Base-by-base conservation (phyloP, 1,140 invertebrate species). In the Tetranychus cinnabarinus region DNA sequence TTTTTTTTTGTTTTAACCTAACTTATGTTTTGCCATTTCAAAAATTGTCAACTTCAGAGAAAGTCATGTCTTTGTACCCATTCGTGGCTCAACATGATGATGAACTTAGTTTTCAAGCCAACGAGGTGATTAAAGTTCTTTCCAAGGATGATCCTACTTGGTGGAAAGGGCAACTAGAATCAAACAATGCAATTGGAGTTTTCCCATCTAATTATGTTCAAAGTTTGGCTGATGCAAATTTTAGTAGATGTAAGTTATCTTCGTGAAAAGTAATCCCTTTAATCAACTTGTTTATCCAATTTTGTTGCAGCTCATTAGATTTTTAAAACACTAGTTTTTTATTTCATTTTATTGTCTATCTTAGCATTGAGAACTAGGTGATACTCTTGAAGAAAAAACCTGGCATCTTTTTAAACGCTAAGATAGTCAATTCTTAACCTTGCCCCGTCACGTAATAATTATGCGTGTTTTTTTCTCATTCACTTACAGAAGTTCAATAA, bases 151-250 rank as follows among this genome's bases (percentile, higher is more conserved):
- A 89, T 8, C 81, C 84, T 48, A 83, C 88, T 59, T 97, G 92
- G 92, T 97, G 92, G 91, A 83, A 83, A 71, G 92, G 92, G 48
- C 64, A 69, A 54, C 31, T 63, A 33, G 36, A 31, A 50, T n/a
- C 48, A 34, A 66, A 61, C 56, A 61, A 61, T 36, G 60, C 58
- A 31, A 82, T 83, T 3, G 88, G 88, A 15, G 76, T 92, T 39
- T 93, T 93, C 72, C 88, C 88, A 34, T 88, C 86, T 73, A 92
- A 91, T 74, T 92, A 91, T 74, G 87, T 91, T 61, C 77, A 80
- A 67, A 6, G 13, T 23, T 45, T 34, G 10, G 34, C 12, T 31
- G 55, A 56, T 35, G 31, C 50, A 33, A 33, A 52, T 42, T 42
- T 42, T 42, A 42, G 39, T 42, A 42, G 39, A 42, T 42, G 39